These are phyloP conservation scores for Schlechtendalia chinensis DNA, from an alignment of 1,140 invertebrate species.

Conservation along the genomic window DNA sequence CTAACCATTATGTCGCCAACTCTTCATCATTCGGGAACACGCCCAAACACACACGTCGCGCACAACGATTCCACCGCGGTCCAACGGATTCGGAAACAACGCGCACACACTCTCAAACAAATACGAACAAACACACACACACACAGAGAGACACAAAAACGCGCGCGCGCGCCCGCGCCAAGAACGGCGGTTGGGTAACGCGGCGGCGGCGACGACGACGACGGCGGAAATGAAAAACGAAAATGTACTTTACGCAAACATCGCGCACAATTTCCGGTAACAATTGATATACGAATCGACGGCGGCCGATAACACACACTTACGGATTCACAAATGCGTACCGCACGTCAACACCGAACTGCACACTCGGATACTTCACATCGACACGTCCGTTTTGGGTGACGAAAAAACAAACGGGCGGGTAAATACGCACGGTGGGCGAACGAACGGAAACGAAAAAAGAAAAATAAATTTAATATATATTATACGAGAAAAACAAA, in stretches of 20 bases:
- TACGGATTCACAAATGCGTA: conserved; percentile 4
- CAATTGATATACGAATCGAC: neutral
- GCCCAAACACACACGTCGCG: conserved; percentile 45
- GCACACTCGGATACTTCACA: conserved; percentile 29
- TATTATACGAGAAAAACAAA: conserved; percentile 23
- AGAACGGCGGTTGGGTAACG: conserved; percentile 10
- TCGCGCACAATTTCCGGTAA: neutral
- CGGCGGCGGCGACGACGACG: no score
- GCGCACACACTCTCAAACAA: neutral
- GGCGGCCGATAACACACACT: neutral
- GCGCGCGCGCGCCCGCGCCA: no score
- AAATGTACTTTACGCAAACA: conserved; percentile 21
- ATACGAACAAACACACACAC: neutral
- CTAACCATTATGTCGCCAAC: conserved; percentile 93
- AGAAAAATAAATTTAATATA: neutral
- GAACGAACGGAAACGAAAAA: neutral
- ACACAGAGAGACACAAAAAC: no score
- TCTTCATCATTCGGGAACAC: conserved; percentile 63
- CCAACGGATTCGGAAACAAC: conserved; percentile 8
- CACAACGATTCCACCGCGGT: conserved; percentile 36
- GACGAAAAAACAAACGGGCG: neutral
- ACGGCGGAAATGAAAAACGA: conserved; percentile 19
- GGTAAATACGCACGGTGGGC: neutral
- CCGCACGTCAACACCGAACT: no score
- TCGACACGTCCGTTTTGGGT: conserved; percentile 9